Evolutionary conservation across 2,888 invertebrate species (phyloP).

Genomic region (Amiota mariae): DNA sequence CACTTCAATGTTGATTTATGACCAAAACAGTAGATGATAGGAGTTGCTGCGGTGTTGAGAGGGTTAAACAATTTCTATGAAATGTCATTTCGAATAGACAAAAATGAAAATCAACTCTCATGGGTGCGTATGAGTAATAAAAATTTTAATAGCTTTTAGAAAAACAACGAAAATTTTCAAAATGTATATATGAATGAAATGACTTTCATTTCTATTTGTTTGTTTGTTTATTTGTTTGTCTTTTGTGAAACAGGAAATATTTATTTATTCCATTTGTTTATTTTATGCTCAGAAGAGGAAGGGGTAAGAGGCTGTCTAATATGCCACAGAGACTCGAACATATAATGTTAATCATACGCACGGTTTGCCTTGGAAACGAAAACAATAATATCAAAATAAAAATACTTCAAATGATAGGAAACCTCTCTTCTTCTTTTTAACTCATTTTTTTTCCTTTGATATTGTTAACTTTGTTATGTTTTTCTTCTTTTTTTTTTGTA

Average conservation of each 20-base stretch:
- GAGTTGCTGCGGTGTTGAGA: background rate
- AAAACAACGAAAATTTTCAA: constrained; percentile 4
- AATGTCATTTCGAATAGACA: background rate
- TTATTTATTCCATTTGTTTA: too few relatives aligned
- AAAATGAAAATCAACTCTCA: background rate
- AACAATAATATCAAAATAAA: background rate
- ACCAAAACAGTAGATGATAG: background rate
- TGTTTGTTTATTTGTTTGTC: too few relatives aligned
- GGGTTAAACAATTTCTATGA: background rate
- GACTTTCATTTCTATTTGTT: background rate
- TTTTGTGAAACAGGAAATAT: too few relatives aligned
- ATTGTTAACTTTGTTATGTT: background rate
- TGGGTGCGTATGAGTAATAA: constrained; percentile 22
- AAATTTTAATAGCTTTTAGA: constrained; percentile 14
- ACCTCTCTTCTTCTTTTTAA: background rate
- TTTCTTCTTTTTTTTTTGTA: background rate
- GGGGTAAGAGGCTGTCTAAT: background rate
- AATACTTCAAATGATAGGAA: background rate
- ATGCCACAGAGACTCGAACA: background rate
- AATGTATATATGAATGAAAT: constrained; percentile 10
- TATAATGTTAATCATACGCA: constrained; percentile 13
- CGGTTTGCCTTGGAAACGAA: background rate
- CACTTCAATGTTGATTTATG: constrained; percentile 15
- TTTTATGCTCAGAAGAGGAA: background rate
- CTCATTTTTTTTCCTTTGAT: background rate